Evolutionary conservation across 2,888 invertebrate species (phyloP), one percentile per base, ranked within the genome.

Genomic region (Xiphydria camelus): DNA sequence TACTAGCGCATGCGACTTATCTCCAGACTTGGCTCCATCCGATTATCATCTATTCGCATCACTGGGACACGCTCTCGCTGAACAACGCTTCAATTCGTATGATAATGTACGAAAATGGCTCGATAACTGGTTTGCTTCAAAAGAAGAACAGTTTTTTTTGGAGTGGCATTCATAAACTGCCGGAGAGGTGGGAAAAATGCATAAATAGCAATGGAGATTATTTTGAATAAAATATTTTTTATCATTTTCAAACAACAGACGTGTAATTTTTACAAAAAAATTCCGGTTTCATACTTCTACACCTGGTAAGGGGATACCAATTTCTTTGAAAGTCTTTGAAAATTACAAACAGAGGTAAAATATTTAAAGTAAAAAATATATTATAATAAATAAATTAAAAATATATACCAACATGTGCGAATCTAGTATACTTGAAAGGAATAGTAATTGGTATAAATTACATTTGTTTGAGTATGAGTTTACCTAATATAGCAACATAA

Each of bases 21-120:
- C 47, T 33, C 47, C 43, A 47, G 48, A 45, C 33, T 38, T 47
- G 25, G 38, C 42, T 19, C 22, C 35, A 18, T 47, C 36, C 29
- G 41, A 47, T 19, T 41, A 41, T 18, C 14, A 23, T 20, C 29
- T 19, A 2, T 12, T 39, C 29, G 20, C 26, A 31, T 44, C 37
- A 18, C 25, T 43, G 35, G 25, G 10, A 22, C 19, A 35, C 21
- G 21, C 15, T 18, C 29, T 38, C 20, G 25, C 21, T 10, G 31
- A 31, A 15, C 17, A 22, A 19, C 34, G 12, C 15, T 32, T 41
- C 19, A 12, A 4, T 3, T 22, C 19, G 7, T 41, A 20, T 26
- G 22, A 34, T n/a, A 17, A 22, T 34, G 20, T 41, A 6, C 17
- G 41, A 17, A 33, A 41, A 23, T 33, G 26, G 17, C 20, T 41